phyloP scores from a whole-genome alignment of 2,888 invertebrate genomes.

The Oxycera nigricornis region DNA sequence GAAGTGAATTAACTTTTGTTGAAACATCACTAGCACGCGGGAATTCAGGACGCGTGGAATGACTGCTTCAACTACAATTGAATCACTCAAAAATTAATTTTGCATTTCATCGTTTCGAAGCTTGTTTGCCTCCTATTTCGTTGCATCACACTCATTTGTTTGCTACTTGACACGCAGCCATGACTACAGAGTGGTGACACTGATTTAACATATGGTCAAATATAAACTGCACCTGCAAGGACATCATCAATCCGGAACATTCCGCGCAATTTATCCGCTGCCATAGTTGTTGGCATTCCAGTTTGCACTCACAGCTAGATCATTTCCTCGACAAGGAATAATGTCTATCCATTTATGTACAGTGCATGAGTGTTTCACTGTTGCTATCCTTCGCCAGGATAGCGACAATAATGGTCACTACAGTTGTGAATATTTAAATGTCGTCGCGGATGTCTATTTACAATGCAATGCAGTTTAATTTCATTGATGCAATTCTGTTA shows the following conservation, averaged over 20 bases:
- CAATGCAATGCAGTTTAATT: conserved; percentile 31
- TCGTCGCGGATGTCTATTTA: conserved; percentile 27
- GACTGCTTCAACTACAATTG: background rate
- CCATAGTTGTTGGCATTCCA: background rate
- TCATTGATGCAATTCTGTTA: background rate
- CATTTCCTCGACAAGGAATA: conserved; percentile 26
- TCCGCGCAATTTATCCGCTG: conserved; percentile 25
- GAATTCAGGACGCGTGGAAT: background rate
- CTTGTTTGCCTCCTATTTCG: background rate
- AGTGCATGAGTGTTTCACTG: background rate
- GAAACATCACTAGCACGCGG: too few relatives aligned
- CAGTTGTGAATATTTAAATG: conserved; percentile 18
- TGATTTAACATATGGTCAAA: conserved; percentile 14
- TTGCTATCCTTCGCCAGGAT: background rate
- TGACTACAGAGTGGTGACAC: background rate
- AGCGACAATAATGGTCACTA: background rate
- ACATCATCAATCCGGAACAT: conserved; percentile 34
- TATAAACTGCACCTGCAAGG: conserved; percentile 28
- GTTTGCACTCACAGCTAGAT: background rate
- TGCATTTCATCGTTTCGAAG: background rate
- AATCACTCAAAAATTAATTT: conserved; percentile 2
- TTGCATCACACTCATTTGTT: conserved; percentile 12
- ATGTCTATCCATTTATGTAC: conserved; percentile 10
- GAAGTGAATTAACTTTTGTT: too few relatives aligned
- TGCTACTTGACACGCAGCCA: conserved; percentile 10